These are phyloP conservation scores for Hestina assimilis DNA, from an alignment of 1,140 invertebrate genomes.

Conservation along the genomic window DNA sequence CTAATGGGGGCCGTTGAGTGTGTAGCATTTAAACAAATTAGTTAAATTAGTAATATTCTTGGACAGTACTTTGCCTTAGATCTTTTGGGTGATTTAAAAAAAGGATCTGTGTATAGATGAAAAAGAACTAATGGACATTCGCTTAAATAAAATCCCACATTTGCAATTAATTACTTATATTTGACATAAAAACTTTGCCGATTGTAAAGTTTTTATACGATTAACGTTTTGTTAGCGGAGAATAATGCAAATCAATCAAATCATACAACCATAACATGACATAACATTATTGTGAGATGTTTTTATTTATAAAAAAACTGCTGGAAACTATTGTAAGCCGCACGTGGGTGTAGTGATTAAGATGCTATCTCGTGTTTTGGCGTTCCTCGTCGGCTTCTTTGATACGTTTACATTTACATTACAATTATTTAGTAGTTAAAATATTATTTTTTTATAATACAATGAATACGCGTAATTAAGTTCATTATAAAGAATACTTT, in stretches of 20 bases:
- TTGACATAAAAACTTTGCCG: conserved; percentile 7
- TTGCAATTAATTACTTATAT: conserved; percentile 10
- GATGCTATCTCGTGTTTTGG: conserved; percentile 57
- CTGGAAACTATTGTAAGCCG: conserved; percentile 44
- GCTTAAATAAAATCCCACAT: background rate
- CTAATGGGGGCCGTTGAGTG: too few relatives aligned
- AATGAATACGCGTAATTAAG: background rate
- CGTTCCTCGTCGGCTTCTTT: conserved; percentile 51
- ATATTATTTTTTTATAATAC: background rate
- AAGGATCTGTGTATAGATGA: too few relatives aligned
- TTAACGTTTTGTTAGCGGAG: conserved; percentile 9
- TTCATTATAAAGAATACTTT: too few relatives aligned
- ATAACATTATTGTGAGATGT: conserved; percentile 57
- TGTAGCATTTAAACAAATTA: too few relatives aligned
- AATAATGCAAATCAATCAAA: conserved; percentile 55
- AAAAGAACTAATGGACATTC: background rate
- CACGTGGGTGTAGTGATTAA: conserved; percentile 55
- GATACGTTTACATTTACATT: conserved; percentile 33
- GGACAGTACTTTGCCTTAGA: too few relatives aligned
- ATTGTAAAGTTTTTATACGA: conserved; percentile 1
- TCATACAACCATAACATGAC: conserved; percentile 50
- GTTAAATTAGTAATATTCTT: too few relatives aligned
- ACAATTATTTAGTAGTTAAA: background rate
- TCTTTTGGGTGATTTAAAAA: too few relatives aligned
- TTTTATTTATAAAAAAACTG: conserved; percentile 51